Evolutionary conservation across 2,797 vertebrate genomes (phyloP).

Genomic region (Tinamus major): DNA sequence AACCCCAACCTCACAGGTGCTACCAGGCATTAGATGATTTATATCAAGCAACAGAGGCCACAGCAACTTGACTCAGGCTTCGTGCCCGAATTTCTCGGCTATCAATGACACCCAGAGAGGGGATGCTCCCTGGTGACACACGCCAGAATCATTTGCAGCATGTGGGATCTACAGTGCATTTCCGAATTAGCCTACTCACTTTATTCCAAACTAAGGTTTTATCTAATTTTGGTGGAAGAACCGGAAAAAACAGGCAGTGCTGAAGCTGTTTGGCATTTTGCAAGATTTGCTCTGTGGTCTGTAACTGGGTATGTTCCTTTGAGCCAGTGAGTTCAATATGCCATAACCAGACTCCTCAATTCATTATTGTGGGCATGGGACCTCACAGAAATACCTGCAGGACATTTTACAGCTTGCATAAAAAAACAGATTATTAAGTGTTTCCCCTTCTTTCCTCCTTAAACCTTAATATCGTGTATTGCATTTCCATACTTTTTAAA

Average conservation of each 20-base stretch:
- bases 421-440: not conserved
- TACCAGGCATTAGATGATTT: not conserved
- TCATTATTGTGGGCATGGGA: not conserved
- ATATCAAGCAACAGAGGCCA: not conserved
- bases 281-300: conserved; percentile 27
- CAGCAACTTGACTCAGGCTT: not conserved
- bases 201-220: conserved; percentile 40
- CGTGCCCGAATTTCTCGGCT: not conserved
- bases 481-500: not conserved
- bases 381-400: not conserved
- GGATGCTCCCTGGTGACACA: conserved; percentile 29
- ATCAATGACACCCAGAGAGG: not conserved
- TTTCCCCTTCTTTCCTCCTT: not conserved
- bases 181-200: conserved; percentile 47
- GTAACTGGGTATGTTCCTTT: not conserved
- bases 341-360: not conserved
- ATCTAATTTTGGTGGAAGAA: conserved; percentile 61
- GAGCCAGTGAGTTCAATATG: conserved; percentile 6
- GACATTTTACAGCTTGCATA: not conserved
- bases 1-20: not conserved
- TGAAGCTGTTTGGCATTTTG: not conserved
- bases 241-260: conserved; percentile 18
- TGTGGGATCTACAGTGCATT: conserved; percentile 26
- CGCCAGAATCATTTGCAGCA: conserved; percentile 9
- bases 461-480: not conserved